phyloP scores from a whole-genome alignment of 2,113 vertebrate genomes.

The Raphicerus campestris region DNA sequence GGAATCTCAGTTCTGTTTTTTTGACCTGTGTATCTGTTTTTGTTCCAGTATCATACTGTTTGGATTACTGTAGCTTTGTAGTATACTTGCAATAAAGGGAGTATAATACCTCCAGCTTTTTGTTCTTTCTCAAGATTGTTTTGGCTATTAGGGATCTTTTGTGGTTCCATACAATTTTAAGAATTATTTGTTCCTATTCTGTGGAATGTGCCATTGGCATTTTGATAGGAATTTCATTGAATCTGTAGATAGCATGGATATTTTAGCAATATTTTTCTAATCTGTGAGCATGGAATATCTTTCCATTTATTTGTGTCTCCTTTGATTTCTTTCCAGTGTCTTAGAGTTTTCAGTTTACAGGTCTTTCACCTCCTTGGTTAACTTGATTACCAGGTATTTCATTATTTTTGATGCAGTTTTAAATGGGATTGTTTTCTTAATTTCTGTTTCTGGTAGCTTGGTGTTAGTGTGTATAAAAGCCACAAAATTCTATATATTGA shows the following conservation, averaged over 20 bases:
- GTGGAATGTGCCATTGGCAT: not conserved
- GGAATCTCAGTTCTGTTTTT: not conserved
- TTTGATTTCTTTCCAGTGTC: not conserved
- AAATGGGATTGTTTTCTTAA: not conserved
- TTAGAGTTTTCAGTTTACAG: not conserved
- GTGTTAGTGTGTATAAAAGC: not conserved
- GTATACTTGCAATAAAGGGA: not conserved
- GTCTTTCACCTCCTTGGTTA: not conserved
- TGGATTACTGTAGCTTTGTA: not conserved
- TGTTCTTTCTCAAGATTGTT: not conserved
- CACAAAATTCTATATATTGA: not conserved
- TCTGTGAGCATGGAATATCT: not conserved
- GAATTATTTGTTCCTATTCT: not conserved
- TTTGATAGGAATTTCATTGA: not conserved
- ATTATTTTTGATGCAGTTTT: not conserved
- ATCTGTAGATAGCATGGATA: not conserved
- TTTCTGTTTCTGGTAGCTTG: not conserved
- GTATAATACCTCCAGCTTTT: not conserved
- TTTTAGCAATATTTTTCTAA: not conserved
- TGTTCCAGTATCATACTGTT: not conserved
- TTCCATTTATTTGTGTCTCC: not conserved
- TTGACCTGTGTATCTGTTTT: not conserved
- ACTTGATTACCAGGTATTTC: not conserved
- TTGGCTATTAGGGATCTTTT: not conserved
- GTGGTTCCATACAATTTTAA: not conserved